Base-by-base conservation (phyloP, 2,888 invertebrate genomes). In the Argyresthia albistria region DNA sequence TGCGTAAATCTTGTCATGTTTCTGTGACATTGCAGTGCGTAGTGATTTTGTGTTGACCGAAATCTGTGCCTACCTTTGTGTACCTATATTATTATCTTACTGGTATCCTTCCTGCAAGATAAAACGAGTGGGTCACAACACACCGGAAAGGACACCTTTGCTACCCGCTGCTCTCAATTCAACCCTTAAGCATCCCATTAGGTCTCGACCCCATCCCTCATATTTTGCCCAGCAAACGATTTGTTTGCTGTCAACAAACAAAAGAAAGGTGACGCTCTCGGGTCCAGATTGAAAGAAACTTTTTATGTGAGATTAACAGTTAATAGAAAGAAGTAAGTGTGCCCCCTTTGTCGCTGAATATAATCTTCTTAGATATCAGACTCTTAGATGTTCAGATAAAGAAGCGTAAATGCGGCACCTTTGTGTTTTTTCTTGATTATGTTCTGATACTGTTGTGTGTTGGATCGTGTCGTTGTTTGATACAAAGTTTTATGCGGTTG, bases 181-280 rank as follows among this genome's bases (percentile, higher is more conserved):
- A 78, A 79, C 82, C 81, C 83, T 76, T 73, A 68, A 80, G 70
- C 75, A 77, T 75, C 75, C 72, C 73, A 76, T 77, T 78, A 74
- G 67, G 63, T 65, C 63, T 64, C 75, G 70, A 77, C 78, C 80
- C 76, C 70, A 59, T 57, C 62, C 60, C 67, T 64, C 66, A 66
- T 76, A 74, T 79, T 80, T 77, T 71, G 76, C 65, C 65, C 73
- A 77, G 77, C 78, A 80, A 81, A 83, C 83, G 80, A 86, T 87
- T 84, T 86, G 86, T 86, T 87, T 83, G 78, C 76, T 75, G 83
- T 80, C 82, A 82, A 76, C 77, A 76, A 76, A 86, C 82, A 86
- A 84, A 70, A 70, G 74, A 73, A 75, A 82, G 81, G 82, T 82
- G 81, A 43, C 14, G 48, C 43, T 70, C 73, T 80, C 77, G 63